Evolutionary conservation across 1,140 invertebrate species (phyloP).

Genomic region (Drosophila ercepeae): DNA sequence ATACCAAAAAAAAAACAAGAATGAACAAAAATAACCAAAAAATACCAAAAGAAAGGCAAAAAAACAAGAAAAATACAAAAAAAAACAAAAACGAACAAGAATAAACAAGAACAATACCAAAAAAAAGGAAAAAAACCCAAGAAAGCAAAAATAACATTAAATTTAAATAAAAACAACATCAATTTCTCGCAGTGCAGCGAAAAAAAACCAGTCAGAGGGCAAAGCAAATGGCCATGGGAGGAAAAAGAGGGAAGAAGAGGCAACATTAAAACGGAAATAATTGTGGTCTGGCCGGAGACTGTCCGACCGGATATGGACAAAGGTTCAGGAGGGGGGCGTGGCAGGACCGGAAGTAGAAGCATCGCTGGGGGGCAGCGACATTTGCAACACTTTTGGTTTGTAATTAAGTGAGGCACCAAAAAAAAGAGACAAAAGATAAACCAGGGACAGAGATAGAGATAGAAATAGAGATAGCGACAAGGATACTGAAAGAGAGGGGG

Average conservation of each 20-base stretch:
- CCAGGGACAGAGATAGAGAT: slow-evolving; percentile 1
- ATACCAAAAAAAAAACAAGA: too few species aligned
- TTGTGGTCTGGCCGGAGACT: slow-evolving; percentile 60
- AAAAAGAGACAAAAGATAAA: too few species aligned
- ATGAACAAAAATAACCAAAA: slow-evolving; percentile 8
- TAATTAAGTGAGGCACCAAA: too few species aligned
- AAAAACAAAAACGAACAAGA: too few species aligned
- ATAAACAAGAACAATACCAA: too few species aligned
- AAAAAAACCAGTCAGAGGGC: slow-evolving; percentile 6
- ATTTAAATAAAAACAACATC: background rate
- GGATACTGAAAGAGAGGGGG: background rate
- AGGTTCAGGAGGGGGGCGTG: background rate
- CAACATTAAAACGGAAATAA: slow-evolving; percentile 74
- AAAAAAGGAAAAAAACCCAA: background rate
- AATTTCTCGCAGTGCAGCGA: background rate
- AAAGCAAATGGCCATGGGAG: slow-evolving; percentile 16
- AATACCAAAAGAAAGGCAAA: too few species aligned
- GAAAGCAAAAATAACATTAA: background rate
- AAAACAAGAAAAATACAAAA: too few species aligned
- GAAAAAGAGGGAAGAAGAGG: slow-evolving; percentile 17
- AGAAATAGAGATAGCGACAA: background rate
- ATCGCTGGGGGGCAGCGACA: slow-evolving; percentile 37
- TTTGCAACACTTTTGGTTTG: slow-evolving; percentile 58
- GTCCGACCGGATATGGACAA: slow-evolving; percentile 29
- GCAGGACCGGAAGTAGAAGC: background rate